Base-by-base conservation (phyloP, 2,113 vertebrate species). In the Antigone vipio region DNA sequence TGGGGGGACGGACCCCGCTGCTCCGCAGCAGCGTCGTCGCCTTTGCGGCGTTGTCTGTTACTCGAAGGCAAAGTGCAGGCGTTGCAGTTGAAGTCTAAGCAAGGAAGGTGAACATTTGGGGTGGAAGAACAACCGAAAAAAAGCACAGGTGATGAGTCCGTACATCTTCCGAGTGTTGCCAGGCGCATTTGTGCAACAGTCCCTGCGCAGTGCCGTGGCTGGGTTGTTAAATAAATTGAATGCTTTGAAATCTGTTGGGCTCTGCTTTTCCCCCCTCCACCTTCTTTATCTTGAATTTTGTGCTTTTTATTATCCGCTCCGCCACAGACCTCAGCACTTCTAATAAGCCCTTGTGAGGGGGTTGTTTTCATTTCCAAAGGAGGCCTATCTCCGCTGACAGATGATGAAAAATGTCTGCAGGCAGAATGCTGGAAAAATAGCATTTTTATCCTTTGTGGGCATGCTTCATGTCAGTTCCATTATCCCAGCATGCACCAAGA, bases 381-480 rank as follows among this genome's bases (percentile, higher is more conserved):
- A 68, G 67, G 35, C 84, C 53, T 56, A 11, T 88, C 50, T 92
- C 27, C 2, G 26, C 56, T 84, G 88, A 77, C 53, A 86, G 94
- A 85, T 52, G 73, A 96, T 89, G 94, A 88, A 76, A 71, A 90
- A 92, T 55, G 26, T 86, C 91, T 93, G 75, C 50, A 78, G 95
- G 95, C 94, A 86, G 49, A 78, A 89, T 29, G 42, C 85, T 72
- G 42, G 91, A 76, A 76, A 95, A 80, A 44, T 32, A 94, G 85
- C 47, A 44, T 42, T 84, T 85, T 83, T 26, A 67, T 83, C 81
- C 85, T 72, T 89, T 34, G 60, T 76, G 86, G 95, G 63, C 74
- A 76, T 75, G 63, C 79, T 82, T 67, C 35, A 8, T 78, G 88
- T 91, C 93, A 66, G 62, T 21, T 66, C 50, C 85, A 21, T 88